These are phyloP conservation scores for Metopia argyrocephala DNA, from an alignment of 2,888 invertebrate genomes.

Conservation along the genomic window DNA sequence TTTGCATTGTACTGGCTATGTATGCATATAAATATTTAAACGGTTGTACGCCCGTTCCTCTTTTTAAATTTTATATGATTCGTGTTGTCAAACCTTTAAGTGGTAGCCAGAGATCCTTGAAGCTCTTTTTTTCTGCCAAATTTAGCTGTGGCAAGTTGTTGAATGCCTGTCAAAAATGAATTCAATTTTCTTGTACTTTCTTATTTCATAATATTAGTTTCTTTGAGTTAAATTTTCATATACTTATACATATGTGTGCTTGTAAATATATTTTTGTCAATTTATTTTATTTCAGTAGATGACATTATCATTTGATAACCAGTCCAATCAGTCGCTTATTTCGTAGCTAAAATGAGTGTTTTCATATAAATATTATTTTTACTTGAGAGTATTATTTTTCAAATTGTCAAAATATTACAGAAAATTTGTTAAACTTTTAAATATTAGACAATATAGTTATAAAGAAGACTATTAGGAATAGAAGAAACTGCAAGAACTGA, in stretches of 20 bases:
- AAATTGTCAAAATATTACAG: slow-evolving; percentile 45
- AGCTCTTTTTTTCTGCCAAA: slow-evolving; percentile 1
- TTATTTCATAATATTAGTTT: slow-evolving; percentile 2
- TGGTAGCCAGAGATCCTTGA: slow-evolving; percentile 1
- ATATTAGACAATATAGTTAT: slow-evolving; percentile 38
- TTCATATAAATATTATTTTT: slow-evolving; percentile 44
- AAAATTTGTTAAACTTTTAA: slow-evolving; percentile 54
- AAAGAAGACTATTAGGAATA: neutral
- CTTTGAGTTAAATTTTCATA: neutral
- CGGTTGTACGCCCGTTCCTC: no score
- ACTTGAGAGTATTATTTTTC: slow-evolving; percentile 37
- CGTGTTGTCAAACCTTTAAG: slow-evolving; percentile 24
- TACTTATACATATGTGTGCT: no score
- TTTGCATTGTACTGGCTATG: neutral
- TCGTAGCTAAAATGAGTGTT: neutral
- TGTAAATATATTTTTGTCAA: no score
- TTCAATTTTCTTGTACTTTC: slow-evolving; percentile 51
- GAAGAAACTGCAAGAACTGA: no score
- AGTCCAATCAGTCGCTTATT: neutral
- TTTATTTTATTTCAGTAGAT: slow-evolving; percentile 25
- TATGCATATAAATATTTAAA: no score
- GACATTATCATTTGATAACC: slow-evolving; percentile 56
- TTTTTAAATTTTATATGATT: slow-evolving; percentile 38
- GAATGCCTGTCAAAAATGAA: slow-evolving; percentile 54
- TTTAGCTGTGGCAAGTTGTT: slow-evolving; percentile 37